Percentiles rank a stretch among this genome's conserved stretches.
phyloP scores from a whole-genome alignment of 2,888 invertebrate genomes.

The Polyommatus icarus region DNA sequence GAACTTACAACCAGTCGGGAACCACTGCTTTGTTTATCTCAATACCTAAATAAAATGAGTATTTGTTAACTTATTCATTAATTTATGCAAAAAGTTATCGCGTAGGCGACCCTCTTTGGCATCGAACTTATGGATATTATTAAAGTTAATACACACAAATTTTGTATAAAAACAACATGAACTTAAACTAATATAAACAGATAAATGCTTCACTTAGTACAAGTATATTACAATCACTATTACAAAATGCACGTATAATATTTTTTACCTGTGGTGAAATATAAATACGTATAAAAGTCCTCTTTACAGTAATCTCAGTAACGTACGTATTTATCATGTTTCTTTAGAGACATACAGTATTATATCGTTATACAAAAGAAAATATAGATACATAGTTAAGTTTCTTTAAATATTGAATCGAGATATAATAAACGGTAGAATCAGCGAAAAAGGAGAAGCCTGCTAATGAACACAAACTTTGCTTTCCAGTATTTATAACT shows the following conservation, averaged over 20 bases:
- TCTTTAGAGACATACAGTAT: neutral
- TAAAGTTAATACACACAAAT: conserved; percentile 3
- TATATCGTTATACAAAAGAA: conserved; percentile 23
- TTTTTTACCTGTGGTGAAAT: neutral
- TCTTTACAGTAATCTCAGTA: neutral
- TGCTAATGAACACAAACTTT: conserved; percentile 29
- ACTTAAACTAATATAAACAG: neutral
- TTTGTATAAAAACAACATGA: neutral
- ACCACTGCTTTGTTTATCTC: neutral
- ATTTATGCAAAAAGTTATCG: conserved; percentile 29
- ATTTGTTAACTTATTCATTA: neutral
- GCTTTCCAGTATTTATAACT: conserved; percentile 59
- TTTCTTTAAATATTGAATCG: conserved; percentile 22
- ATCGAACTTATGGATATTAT: conserved; percentile 10
- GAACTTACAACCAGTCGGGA: neutral
- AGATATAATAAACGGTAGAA: conserved; percentile 24
- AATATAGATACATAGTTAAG: conserved; percentile 21
- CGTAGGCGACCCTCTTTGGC: conserved; percentile 21
- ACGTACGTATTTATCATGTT: conserved; percentile 16
- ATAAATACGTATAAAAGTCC: neutral
- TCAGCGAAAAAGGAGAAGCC: conserved; percentile 26
- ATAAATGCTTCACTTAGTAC: conserved; percentile 18
- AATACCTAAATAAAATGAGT: neutral
- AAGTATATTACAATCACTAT: conserved; percentile 12
- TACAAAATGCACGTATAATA: conserved; percentile 18